Conservation (phyloP, 2,888 invertebrate species). For the Acanthosoma haemorrhoidale region DNA sequence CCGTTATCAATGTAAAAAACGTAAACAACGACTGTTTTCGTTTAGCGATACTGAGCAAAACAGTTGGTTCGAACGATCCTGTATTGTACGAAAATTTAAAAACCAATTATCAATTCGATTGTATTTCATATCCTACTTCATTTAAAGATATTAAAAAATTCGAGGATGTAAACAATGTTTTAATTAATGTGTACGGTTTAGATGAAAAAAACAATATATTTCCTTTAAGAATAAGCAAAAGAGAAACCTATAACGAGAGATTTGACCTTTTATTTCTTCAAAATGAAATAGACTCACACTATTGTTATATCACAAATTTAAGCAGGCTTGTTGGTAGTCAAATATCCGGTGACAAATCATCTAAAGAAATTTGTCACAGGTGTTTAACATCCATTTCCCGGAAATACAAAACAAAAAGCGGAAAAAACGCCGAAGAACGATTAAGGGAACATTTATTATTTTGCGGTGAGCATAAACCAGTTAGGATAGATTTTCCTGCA, state of each 20-base stretch:
- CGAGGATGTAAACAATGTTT: background rate
- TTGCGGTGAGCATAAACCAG: too few species aligned
- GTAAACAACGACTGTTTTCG: background rate
- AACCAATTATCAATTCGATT: background rate
- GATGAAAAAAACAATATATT: background rate
- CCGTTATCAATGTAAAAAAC: background rate
- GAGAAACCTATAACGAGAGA: background rate
- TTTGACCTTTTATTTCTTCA: background rate
- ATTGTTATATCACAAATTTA: too few species aligned
- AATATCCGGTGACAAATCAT: too few species aligned
- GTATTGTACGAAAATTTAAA: background rate
- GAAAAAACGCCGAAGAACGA: too few species aligned
- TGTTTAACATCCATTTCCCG: too few species aligned
- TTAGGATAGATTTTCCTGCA: too few species aligned
- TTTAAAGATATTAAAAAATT: too few species aligned
- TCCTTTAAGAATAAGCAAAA: constrained; percentile 3
- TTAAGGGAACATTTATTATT: too few species aligned
- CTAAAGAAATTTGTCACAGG: too few species aligned
- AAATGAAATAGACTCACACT: too few species aligned
- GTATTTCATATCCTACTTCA: background rate
- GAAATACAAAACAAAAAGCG: too few species aligned
- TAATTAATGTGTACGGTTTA: constrained; percentile 4
- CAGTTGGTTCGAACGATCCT: background rate
- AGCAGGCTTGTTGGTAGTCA: too few species aligned
- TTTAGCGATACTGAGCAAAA: background rate